Conservation (phyloP, 2,113 vertebrate species). For the Hiodon tergisus region DNA sequence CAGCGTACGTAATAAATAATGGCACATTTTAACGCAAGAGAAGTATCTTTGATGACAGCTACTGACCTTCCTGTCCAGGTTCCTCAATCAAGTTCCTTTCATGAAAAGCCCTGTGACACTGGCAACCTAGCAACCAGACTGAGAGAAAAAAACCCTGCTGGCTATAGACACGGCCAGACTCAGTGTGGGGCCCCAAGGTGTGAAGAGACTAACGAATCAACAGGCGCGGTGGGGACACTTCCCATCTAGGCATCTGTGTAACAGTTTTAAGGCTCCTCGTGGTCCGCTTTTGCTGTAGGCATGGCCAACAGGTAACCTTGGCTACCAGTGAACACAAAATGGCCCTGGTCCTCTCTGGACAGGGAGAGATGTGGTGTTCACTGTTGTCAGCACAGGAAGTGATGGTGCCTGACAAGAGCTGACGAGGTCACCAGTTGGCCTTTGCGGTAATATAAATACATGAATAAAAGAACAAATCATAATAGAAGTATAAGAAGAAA, state of each 20-base stretch:
- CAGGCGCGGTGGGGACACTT: neutral
- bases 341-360: constrained; percentile 31
- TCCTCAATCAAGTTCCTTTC: neutral
- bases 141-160: neutral
- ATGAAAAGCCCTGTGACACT: constrained; percentile 13
- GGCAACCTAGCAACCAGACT: constrained; percentile 14
- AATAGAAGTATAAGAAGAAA: too few relatives aligned
- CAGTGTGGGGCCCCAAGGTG: neutral
- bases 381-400: constrained; percentile 36
- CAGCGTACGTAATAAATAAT: neutral
- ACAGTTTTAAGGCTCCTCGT: constrained; percentile 33
- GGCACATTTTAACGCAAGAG: neutral
- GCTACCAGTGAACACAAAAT: constrained; percentile 35
- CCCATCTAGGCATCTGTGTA: neutral
- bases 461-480: neutral
- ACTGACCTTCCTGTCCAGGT: constrained; percentile 35
- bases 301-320: constrained; percentile 30
- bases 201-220: neutral
- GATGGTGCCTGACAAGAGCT: constrained; percentile 30
- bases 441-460: constrained; percentile 32
- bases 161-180: neutral
- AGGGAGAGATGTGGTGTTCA: constrained; percentile 36
- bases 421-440: constrained; percentile 42
- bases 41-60: constrained; percentile 11
- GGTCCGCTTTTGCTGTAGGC: constrained; percentile 36